Conservation (phyloP, 2,797 vertebrate genomes). For the Propithecus perrieri region DNA sequence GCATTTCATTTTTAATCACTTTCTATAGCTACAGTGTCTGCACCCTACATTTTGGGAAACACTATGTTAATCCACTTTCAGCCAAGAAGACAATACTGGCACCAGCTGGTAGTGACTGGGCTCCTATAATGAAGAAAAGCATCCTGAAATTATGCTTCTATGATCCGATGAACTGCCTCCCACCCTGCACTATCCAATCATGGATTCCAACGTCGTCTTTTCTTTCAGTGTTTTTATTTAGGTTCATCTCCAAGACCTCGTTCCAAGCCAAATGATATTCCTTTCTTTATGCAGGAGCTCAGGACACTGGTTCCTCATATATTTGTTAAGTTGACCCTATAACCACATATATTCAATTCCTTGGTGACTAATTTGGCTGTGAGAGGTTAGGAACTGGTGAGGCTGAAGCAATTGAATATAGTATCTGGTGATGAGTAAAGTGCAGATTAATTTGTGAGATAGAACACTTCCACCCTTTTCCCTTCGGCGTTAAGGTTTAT, state of each 20-base stretch:
- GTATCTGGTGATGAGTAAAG: constrained; percentile 43
- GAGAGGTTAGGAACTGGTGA: constrained; percentile 19
- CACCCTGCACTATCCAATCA: neutral
- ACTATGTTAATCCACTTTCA: neutral
- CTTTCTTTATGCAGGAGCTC: constrained; percentile 13
- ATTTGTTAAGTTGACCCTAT: neutral
- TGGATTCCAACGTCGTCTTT: neutral
- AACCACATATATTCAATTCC: constrained; percentile 39
- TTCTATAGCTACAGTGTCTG: neutral
- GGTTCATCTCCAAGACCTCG: neutral
- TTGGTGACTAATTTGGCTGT: constrained; percentile 65
- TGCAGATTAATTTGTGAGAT: constrained; percentile 46
- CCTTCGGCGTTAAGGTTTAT: constrained; percentile 73
- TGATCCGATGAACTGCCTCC: neutral
- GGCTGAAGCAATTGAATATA: neutral
- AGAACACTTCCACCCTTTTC: constrained; percentile 62
- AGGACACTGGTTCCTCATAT: neutral
- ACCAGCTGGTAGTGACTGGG: too few relatives aligned
- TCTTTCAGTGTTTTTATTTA: neutral
- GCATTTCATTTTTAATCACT: neutral
- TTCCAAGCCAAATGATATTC: neutral
- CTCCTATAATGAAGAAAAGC: too few relatives aligned
- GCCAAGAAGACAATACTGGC: neutral
- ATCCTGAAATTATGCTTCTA: neutral
- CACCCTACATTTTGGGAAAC: neutral